Conservation (phyloP, 2,113 vertebrate genomes). For the Psilopsiagon aymara region DNA sequence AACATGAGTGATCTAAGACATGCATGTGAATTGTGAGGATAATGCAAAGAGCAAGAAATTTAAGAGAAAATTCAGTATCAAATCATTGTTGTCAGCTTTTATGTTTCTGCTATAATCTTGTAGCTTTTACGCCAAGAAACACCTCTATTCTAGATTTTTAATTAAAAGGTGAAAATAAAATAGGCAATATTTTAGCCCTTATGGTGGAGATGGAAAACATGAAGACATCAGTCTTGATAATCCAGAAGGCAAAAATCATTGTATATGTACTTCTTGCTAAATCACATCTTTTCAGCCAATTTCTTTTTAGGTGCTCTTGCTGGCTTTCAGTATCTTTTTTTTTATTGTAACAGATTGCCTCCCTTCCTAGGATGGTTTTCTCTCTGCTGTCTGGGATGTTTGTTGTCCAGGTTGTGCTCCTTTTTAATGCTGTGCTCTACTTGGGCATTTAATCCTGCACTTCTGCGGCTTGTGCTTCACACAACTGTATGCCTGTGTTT, state of each 20-base stretch:
- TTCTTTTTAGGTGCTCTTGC: neutral
- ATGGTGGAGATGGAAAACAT: neutral
- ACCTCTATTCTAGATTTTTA: neutral
- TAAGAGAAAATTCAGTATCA: neutral
- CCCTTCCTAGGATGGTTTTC: neutral
- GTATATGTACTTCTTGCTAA: neutral
- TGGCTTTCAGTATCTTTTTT: neutral
- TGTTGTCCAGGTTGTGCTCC: neutral
- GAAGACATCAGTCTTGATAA: neutral
- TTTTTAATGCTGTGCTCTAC: neutral
- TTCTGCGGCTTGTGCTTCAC: neutral
- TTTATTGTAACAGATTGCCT: neutral
- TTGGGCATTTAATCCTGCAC: neutral
- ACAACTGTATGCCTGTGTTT: neutral
- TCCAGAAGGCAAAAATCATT: neutral
- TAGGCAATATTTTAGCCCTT: neutral
- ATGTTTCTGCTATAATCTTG: neutral
- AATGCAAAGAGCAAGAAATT: neutral
- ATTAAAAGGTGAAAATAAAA: neutral
- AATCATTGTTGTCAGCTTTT: neutral
- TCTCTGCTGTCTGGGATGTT: neutral
- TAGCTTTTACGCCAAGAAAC: neutral
- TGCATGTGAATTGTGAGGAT: neutral
- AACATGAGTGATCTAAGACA: neutral
- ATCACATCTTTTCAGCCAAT: neutral